These are phyloP conservation scores for Pseudopleuronectes americanus DNA, from an alignment of 2,797 vertebrate genomes.

Conservation along the genomic window DNA sequence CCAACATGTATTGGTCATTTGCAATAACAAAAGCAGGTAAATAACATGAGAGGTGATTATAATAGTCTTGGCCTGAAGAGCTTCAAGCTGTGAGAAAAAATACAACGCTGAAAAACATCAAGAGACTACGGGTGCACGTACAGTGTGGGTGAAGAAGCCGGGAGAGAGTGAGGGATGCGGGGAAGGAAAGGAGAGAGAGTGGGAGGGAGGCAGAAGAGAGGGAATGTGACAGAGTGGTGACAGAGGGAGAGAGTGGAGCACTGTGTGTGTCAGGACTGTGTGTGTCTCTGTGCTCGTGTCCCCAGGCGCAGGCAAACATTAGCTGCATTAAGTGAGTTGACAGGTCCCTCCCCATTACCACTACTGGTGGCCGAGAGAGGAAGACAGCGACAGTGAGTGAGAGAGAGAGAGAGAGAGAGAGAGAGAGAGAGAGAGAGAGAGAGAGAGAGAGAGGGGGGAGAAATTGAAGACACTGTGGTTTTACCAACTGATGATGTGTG, in stretches of 20 bases:
- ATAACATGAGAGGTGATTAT: conserved; percentile 33
- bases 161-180: conserved; percentile 48
- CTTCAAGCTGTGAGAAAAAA: conserved; percentile 35
- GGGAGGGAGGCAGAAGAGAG: conserved; percentile 66
- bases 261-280: conserved; percentile 78
- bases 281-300: conserved; percentile 76
- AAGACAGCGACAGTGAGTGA: conserved; percentile 15
- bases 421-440: conserved; percentile 28
- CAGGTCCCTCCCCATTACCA: conserved; percentile 87
- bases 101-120: conserved; percentile 43
- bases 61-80: conserved; percentile 37
- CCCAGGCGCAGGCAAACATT: conserved; percentile 85
- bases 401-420: conserved; percentile 43
- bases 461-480: conserved; percentile 47
- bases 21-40: conserved; percentile 15
- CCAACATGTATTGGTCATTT: conserved; percentile 12
- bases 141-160: conserved; percentile 54
- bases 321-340: conserved; percentile 84
- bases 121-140: conserved; percentile 42
- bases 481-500: conserved; percentile 53
- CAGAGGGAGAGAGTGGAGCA: conserved; percentile 78
- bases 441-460: conserved; percentile 33
- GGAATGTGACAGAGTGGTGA: conserved; percentile 84
- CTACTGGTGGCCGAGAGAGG: conserved; percentile 80
- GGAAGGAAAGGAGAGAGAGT: conserved; percentile 18